phyloP scores from a whole-genome alignment of 92 coral and sea anemone genomes.

The Paragorgia papillata region DNA sequence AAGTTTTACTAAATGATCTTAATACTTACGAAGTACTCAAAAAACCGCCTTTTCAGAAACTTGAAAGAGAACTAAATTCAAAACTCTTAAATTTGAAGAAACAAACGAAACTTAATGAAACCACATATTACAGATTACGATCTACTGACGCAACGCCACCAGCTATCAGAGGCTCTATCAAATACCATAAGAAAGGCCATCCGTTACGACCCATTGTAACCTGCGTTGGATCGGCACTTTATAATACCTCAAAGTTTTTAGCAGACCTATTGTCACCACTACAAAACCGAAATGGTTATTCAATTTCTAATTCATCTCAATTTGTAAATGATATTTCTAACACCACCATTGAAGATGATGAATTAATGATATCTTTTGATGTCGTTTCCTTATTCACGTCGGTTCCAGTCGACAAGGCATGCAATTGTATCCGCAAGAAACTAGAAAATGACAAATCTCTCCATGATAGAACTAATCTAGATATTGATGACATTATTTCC shows the following conservation, averaged over 20 bases:
- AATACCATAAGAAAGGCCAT: constrained; percentile 35
- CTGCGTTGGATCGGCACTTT: constrained; percentile 42
- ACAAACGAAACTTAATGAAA: constrained; percentile 44
- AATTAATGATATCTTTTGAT: constrained; percentile 41
- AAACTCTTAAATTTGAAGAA: constrained; percentile 35
- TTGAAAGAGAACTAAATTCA: constrained; percentile 46
- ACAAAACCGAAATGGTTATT: constrained; percentile 17
- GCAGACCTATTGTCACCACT: constrained; percentile 37
- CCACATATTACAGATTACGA: constrained; percentile 48
- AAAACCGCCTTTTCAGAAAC: constrained; percentile 33
- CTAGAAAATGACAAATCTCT: constrained; percentile 12
- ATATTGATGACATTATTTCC: constrained; percentile 36
- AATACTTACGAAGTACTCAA: constrained; percentile 36
- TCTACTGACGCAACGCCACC: constrained; percentile 46
- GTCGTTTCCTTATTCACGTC: constrained; percentile 38
- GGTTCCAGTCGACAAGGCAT: constrained; percentile 23
- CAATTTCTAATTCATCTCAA: constrained; percentile 35
- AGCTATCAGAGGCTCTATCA: constrained; percentile 47
- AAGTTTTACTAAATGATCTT: constrained; percentile 30
- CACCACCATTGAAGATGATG: constrained; percentile 27
- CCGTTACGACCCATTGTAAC: constrained; percentile 55
- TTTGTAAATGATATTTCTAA: constrained; percentile 32
- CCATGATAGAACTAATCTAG: constrained; percentile 14
- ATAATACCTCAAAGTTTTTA: constrained; percentile 46
- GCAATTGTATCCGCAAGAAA: constrained; percentile 11